Evolutionary conservation across 2,888 invertebrate species (phyloP), one percentile per base, ranked within the genome.

Genomic region (Acanthoscelides obtectus): DNA sequence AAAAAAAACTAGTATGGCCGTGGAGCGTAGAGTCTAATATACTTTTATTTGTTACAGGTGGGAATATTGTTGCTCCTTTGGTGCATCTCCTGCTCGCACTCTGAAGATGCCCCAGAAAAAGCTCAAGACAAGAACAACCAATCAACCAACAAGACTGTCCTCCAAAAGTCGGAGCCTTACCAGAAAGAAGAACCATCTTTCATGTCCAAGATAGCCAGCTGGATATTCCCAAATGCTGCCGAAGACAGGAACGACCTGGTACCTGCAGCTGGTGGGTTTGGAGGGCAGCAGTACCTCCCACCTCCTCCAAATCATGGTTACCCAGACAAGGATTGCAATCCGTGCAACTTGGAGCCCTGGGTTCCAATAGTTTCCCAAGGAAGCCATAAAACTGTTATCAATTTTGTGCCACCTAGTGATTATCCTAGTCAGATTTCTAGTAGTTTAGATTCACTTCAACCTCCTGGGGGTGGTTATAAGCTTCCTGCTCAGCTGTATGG

Each of bases 341-440:
- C 92, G 71, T 95, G 95, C 81, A 94, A 94, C 83, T 88, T 90
- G 82, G 89, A 91, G 80, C 94, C 95, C 73, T 95, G 95, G 95
- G 89, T 93, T 78, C 95, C 95, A 64, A 90, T 94, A 66, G 90
- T 93, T n/a, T 72, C 79, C 19, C 74, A 73, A 67, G 75, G 75
- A 69, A 82, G 80, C 3, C 77, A 79, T 69, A 80, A 80, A 72
- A 82, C 81, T 63, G 73, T 82, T 19, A 78, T 82, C 65, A 81
- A 81, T 68, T 83, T 82, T 73, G 79, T 80, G 19, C 81, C 80
- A 45, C 81, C 80, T 17, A 75, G 80, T 22, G 74, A 72, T n/a
- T 69, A 72, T 70, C 75, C 76, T 75, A 77, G 77, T 77, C 77
- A 75, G 17, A 25, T 27, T 67, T 64, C 69, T 21, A 71, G 70